A percentile compares a stretch with the other conserved stretches of the same genome.
These are phyloP conservation scores for Homarus gammarus DNA, from an alignment of 2,888 invertebrate genomes.

Conservation along the genomic window DNA sequence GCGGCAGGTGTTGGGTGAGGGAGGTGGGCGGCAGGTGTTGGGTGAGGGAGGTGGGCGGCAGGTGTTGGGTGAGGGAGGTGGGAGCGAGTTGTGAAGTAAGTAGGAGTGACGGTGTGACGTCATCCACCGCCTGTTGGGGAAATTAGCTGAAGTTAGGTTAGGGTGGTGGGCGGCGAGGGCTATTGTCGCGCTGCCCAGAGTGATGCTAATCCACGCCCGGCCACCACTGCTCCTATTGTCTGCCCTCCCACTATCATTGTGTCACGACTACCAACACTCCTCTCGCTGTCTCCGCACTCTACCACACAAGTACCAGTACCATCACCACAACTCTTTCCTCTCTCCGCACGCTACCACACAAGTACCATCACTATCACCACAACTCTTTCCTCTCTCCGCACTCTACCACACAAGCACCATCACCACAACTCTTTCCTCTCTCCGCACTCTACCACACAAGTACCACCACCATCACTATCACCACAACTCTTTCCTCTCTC, in stretches of 20 bases:
- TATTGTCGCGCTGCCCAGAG: conserved; percentile 29
- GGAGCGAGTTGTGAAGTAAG: conserved; percentile 11
- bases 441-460: too few species aligned
- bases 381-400: background rate
- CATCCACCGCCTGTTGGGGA: conserved; percentile 25
- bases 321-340: background rate
- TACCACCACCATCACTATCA: background rate
- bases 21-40: background rate
- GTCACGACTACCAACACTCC: background rate
- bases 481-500: background rate
- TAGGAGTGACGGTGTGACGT: conserved; percentile 37
- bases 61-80: conserved; percentile 1
- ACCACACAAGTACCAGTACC: background rate
- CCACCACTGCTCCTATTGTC: background rate
- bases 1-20: background rate
- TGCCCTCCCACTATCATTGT: background rate
- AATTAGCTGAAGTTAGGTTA: conserved; percentile 50
- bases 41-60: background rate
- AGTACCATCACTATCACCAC: background rate
- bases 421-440: too few species aligned
- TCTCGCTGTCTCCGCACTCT: background rate
- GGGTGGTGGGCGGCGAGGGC: background rate
- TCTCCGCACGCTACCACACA: background rate
- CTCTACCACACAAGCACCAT: background rate
- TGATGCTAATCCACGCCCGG: conserved; percentile 13